Evolutionary conservation across 2,113 vertebrate genomes (phyloP).

Genomic region (Paedocypris sp.): DNA sequence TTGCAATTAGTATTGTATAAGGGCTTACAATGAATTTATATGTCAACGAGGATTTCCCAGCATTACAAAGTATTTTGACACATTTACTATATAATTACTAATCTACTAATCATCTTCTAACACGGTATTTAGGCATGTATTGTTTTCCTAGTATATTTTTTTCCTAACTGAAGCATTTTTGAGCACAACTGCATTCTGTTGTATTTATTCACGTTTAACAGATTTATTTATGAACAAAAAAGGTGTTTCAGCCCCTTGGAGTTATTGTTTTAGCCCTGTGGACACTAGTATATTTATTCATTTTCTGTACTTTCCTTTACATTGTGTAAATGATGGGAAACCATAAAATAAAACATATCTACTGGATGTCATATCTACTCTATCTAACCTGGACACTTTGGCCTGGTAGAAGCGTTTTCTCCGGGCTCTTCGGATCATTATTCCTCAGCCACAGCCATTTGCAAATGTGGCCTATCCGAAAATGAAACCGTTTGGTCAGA

Average conservation of each 20-base stretch:
- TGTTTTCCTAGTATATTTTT: background rate
- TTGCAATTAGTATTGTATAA: background rate
- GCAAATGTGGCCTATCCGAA: too few relatives aligned
- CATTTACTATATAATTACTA: background rate
- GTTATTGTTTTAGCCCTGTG: background rate
- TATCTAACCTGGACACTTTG: too few relatives aligned
- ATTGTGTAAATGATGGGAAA: too few relatives aligned
- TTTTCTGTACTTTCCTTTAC: background rate
- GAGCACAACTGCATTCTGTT: background rate
- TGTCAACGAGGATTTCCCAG: background rate
- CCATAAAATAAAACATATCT: too few relatives aligned
- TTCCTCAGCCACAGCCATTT: too few relatives aligned
- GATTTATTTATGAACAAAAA: background rate
- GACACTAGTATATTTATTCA: background rate
- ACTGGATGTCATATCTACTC: too few relatives aligned
- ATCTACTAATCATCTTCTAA: too few relatives aligned
- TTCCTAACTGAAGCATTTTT: background rate
- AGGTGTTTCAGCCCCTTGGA: background rate
- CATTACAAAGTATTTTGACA: background rate
- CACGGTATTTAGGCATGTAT: background rate
- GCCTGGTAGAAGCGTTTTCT: too few relatives aligned
- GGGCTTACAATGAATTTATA: background rate
- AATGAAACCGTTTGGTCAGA: too few relatives aligned
- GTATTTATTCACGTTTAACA: background rate
- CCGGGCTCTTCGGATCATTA: too few relatives aligned